These are phyloP conservation scores for Halcyon malimbica DNA, from an alignment of 2,113 vertebrate genomes.

Conservation along the genomic window DNA sequence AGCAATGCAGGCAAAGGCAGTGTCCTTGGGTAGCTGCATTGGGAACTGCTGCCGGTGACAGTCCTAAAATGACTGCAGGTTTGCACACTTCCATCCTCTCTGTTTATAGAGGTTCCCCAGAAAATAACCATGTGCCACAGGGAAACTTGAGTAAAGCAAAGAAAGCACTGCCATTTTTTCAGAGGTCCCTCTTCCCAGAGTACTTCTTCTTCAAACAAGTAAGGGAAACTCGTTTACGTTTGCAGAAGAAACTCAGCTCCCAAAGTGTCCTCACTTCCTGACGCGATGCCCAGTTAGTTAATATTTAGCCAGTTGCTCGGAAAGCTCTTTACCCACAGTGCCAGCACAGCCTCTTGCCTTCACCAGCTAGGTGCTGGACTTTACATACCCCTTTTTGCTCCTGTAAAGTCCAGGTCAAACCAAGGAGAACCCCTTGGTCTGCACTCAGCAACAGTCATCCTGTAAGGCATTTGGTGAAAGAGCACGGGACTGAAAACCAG, in stretches of 20 bases:
- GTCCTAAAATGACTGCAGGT: neutral
- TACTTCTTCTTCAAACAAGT: neutral
- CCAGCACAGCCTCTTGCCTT: neutral
- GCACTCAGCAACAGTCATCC: neutral
- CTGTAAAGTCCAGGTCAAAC: neutral
- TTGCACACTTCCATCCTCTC: neutral
- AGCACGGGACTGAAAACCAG: neutral
- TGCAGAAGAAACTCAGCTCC: neutral
- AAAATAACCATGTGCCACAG: accelerated
- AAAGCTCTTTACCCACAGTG: neutral
- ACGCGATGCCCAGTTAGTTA: accelerated
- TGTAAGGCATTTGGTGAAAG: neutral
- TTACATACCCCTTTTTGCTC: neutral
- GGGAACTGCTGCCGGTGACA: neutral
- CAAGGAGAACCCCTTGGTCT: neutral
- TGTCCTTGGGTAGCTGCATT: neutral
- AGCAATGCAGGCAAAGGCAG: neutral
- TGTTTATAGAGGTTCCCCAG: neutral
- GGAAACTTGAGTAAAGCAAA: neutral
- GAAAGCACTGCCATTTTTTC: neutral
- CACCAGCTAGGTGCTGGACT: accelerated
- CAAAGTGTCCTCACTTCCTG: neutral
- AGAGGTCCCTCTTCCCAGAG: neutral
- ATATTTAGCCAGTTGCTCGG: neutral
- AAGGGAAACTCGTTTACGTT: neutral